Evolutionary conservation across 2,113 vertebrate genomes (phyloP).

Genomic region (Laticauda laticaudata): DNA sequence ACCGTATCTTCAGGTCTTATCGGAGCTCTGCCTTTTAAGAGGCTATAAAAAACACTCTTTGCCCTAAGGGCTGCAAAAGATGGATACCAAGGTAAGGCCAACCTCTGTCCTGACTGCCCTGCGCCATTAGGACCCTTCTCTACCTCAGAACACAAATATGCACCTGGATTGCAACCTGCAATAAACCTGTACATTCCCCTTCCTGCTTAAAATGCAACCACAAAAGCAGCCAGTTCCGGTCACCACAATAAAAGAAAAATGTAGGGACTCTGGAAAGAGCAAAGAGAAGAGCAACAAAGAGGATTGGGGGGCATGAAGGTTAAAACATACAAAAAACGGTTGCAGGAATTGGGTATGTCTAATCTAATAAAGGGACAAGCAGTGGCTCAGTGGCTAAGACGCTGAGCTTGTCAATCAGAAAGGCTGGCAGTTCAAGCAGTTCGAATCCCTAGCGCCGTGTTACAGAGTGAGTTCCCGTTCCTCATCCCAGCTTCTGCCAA

Average conservation of each 20-base stretch:
- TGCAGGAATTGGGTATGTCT: no score
- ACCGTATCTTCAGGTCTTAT: neutral
- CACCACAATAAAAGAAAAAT: neutral
- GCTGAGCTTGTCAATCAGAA: no score
- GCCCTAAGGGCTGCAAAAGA: neutral
- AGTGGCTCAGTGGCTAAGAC: no score
- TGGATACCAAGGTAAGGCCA: neutral
- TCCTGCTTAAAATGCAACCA: neutral
- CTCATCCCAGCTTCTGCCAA: no score
- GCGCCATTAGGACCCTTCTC: rapidly evolving
- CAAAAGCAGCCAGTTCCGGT: neutral
- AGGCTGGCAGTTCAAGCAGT: no score
- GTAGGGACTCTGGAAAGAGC: neutral
- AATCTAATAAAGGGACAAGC: no score
- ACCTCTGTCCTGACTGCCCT: neutral
- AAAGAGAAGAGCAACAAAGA: no score
- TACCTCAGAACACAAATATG: neutral
- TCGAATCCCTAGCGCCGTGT: no score
- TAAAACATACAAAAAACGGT: neutral
- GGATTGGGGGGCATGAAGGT: neutral
- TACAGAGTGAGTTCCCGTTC: no score
- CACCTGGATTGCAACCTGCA: neutral
- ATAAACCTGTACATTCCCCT: neutral
- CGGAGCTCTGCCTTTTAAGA: neutral
- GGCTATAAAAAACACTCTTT: neutral